phyloP scores from a whole-genome alignment of 1,140 invertebrate species.

The Scaptodrosophila lebanonensis region DNA sequence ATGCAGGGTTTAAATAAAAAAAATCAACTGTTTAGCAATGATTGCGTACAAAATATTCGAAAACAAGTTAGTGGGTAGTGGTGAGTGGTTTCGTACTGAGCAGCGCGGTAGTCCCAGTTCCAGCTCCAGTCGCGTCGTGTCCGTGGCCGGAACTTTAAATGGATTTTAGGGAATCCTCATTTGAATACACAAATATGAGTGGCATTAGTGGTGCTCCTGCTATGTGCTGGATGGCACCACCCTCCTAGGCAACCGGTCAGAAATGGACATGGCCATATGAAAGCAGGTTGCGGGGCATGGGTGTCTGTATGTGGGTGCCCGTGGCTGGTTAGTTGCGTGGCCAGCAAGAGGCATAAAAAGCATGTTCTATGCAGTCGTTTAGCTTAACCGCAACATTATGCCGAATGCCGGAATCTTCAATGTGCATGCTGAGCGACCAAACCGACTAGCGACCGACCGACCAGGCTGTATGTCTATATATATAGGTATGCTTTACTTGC shows the following conservation, averaged over 20 bases:
- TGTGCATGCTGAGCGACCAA: conserved; percentile 43
- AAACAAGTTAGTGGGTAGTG: no score
- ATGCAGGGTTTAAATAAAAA: background rate
- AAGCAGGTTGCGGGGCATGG: background rate
- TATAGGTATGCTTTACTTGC: no score
- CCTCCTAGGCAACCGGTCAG: background rate
- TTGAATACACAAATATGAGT: conserved; percentile 53
- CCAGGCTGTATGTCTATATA: no score
- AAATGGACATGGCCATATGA: background rate
- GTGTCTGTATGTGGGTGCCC: conserved; percentile 4
- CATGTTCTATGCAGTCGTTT: conserved; percentile 73
- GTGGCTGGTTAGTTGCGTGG: conserved; percentile 3
- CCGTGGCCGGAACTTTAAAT: conserved; percentile 51
- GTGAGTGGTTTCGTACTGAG: no score
- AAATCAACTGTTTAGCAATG: conserved; percentile 49
- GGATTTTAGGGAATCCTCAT: conserved; percentile 60
- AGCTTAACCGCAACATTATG: conserved; percentile 72
- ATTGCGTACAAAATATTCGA: conserved; percentile 55
- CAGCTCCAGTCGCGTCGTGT: no score
- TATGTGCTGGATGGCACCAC: no score
- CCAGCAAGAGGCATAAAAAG: conserved; percentile 65
- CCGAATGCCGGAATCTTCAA: conserved; percentile 72
- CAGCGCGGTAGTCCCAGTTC: no score
- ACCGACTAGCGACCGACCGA: no score
- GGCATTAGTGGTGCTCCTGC: conserved; percentile 27